These are phyloP conservation scores for Pseudorectes ferrugineus DNA, from an alignment of 2,113 vertebrate genomes.

Conservation along the genomic window DNA sequence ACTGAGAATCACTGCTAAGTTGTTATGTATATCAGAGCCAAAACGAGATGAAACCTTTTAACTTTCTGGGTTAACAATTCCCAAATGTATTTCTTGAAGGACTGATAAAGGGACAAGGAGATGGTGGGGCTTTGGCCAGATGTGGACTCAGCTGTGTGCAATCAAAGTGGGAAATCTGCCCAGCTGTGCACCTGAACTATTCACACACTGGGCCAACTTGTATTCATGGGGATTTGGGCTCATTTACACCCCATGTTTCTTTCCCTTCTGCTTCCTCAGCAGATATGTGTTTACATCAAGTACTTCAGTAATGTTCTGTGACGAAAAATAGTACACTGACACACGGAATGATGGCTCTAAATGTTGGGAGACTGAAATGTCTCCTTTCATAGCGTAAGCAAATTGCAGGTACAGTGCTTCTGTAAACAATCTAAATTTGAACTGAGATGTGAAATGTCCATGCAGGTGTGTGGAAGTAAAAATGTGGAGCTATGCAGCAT, in stretches of 20 bases:
- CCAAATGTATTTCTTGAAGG: not conserved
- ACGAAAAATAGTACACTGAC: not conserved
- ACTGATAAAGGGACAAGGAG: not conserved
- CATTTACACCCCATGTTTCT: not conserved
- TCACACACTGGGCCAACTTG: fast-evolving
- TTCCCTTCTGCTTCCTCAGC: not conserved
- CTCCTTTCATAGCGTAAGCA: not conserved
- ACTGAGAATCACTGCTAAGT: not conserved
- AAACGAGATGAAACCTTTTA: not conserved
- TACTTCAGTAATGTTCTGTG: not conserved
- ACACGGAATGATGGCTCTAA: fast-evolving
- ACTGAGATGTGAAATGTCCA: not conserved
- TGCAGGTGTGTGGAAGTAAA: not conserved
- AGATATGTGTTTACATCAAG: not conserved
- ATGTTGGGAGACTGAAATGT: not conserved
- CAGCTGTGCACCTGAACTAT: not conserved
- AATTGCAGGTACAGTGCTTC: not conserved
- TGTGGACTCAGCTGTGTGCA: not conserved
- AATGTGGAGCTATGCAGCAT: not conserved
- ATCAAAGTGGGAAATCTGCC: not conserved
- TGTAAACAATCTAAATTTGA: not conserved
- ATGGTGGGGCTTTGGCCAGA: not conserved
- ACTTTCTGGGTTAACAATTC: not conserved
- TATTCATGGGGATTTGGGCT: not conserved
- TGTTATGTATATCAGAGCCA: not conserved